These are phyloP conservation scores for Rotaria socialis DNA, from an alignment of 2,888 invertebrate genomes.

Conservation along the genomic window DNA sequence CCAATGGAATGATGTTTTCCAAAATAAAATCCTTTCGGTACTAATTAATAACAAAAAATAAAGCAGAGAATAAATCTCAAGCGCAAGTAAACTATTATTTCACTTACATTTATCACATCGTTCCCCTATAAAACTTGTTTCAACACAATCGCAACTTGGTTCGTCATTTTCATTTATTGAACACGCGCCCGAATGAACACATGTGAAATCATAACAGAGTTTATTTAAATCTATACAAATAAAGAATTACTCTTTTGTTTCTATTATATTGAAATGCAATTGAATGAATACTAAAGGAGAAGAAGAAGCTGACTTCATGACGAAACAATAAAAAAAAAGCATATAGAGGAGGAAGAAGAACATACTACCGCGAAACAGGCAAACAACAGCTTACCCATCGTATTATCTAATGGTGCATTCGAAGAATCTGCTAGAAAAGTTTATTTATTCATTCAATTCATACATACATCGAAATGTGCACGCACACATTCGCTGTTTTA, in stretches of 20 bases:
- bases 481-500: too few species aligned
- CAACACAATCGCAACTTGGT: neutral
- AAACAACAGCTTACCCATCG: neutral
- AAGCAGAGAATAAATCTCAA: too few species aligned
- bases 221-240: constrained; percentile 6
- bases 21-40: constrained; percentile 24
- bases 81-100: neutral
- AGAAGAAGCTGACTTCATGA: neutral
- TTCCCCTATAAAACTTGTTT: constrained; percentile 21
- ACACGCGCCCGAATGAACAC: neutral
- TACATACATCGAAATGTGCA: too few species aligned
- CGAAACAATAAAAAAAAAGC: too few species aligned
- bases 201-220: constrained; percentile 37
- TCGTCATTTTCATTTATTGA: neutral
- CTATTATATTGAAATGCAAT: too few species aligned
- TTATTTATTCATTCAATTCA: neutral
- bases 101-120: constrained; percentile 18
- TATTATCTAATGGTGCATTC: neutral
- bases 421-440: neutral
- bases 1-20: neutral
- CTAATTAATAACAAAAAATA: neutral
- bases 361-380: neutral
- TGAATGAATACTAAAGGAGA: neutral
- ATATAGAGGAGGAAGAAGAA: too few species aligned
- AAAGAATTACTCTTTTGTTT: neutral